Evolutionary conservation across 2,797 vertebrate genomes (phyloP).

Genomic region (Chiloscyllium punctatum): DNA sequence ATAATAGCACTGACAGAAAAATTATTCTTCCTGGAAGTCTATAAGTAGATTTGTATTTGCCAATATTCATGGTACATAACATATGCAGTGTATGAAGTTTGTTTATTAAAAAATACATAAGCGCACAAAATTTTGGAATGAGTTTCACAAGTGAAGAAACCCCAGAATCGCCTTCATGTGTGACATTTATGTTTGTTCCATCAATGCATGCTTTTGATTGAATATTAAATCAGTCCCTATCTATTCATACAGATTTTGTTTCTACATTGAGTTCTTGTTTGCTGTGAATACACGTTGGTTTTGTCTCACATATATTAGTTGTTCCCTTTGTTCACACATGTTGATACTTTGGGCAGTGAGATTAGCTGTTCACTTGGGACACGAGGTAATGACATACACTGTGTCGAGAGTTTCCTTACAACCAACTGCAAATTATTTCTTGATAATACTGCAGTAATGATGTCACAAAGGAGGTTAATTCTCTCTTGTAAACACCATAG

Average conservation of each 20-base stretch:
- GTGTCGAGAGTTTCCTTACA: background rate
- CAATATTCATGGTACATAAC: too few species aligned
- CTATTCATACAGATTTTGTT: background rate
- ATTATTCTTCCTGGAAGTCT: background rate
- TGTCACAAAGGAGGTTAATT: conserved; percentile 22
- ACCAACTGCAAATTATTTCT: background rate
- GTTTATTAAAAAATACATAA: background rate
- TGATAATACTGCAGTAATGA: conserved; percentile 6
- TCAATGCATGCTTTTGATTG: background rate
- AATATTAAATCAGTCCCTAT: background rate
- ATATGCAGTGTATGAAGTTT: background rate
- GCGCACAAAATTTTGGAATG: too few species aligned
- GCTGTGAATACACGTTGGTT: background rate
- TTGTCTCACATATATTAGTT: background rate
- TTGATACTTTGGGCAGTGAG: background rate
- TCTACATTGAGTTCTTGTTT: background rate
- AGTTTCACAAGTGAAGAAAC: background rate
- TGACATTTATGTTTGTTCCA: background rate
- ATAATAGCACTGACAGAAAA: background rate
- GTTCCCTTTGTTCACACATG: background rate
- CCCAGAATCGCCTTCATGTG: background rate
- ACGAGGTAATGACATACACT: background rate
- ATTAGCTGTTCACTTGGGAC: background rate
- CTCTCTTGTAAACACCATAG: background rate
- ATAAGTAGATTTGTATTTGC: background rate